These are phyloP conservation scores for Drepana arcuata DNA, from an alignment of 1,140 invertebrate species.

Conservation along the genomic window DNA sequence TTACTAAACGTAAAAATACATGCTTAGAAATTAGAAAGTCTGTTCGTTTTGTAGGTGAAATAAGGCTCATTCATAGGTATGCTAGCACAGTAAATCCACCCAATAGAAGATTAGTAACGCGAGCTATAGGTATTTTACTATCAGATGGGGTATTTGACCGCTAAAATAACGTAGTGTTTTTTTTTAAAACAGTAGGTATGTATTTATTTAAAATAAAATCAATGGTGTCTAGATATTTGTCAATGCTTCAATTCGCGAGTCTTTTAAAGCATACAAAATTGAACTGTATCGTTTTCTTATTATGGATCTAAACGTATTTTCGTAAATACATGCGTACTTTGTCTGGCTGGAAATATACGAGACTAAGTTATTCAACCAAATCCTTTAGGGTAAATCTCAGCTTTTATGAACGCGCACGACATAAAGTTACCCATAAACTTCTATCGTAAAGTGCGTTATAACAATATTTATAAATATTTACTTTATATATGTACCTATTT, in stretches of 20 bases:
- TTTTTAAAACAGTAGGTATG: not conserved
- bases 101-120: no score
- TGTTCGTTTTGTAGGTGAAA: no score
- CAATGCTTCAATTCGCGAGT: not conserved
- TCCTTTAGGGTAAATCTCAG: constrained; percentile 49
- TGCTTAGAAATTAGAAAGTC: no score
- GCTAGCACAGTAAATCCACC: no score
- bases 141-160: no score
- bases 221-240: not conserved
- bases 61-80: no score
- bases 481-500: constrained; percentile 3
- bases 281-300: not conserved
- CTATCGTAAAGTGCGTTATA: constrained; percentile 43
- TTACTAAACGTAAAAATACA: no score
- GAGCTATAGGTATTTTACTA: no score
- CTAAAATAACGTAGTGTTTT: no score
- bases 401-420: constrained; percentile 56
- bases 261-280: not conserved
- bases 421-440: constrained; percentile 42
- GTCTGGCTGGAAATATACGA: no score
- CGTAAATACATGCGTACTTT: no score
- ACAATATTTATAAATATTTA: constrained; percentile 58
- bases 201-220: not conserved
- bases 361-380: constrained; percentile 51
- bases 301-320: not conserved